Base-by-base conservation (phyloP, 2,888 invertebrate genomes). In the Agriotes lineatus region DNA sequence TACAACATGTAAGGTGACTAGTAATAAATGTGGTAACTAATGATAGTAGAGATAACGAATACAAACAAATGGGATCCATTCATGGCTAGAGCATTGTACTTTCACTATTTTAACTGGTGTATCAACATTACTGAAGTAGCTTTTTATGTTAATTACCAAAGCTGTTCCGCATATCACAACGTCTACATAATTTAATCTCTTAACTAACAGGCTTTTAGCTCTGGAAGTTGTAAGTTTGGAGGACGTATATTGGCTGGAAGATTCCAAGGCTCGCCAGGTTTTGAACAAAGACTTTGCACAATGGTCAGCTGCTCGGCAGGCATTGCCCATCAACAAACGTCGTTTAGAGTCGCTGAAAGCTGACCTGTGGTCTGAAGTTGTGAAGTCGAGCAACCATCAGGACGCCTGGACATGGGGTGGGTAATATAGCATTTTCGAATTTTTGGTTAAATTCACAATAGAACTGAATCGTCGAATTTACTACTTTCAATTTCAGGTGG, bases 191-290 rank as follows among this genome's bases (percentile, higher is more conserved):
- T n/a, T 4, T 19, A 18, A 48, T 48, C 10, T 22, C 14, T 42
- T 1, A 7, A 12, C n/a, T 22, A 48, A 1, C 82, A 91, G 92
- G 79, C 84, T 95, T 76, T 86, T 93, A 77, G 90, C 91, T 76
- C 89, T 94, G 82, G 95, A 94, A 84, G 94, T 95, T 48, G 89
- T 92, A 57, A 92, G 93, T n/a, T 83, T 96, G 74, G 95, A 95
- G 83, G 95, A 96, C 85, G 95, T 95, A 25, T 95, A 95, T 85
- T 95, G 95, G 95, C 86, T 94, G 81, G 95, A 95, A 82, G 95
- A 95, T 83, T 90, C 90, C 65, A 89, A 91, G 65, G 93, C 93
- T 16, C 90, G 91, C 39, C 89, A 92, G 77, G 90, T 92, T 16
- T 87, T 96, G 69, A 84, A 86, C 35, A 93, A 93, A 82, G 94